phyloP scores from a whole-genome alignment of 2,888 invertebrate genomes.

The Agonopterix subpropinquella region DNA sequence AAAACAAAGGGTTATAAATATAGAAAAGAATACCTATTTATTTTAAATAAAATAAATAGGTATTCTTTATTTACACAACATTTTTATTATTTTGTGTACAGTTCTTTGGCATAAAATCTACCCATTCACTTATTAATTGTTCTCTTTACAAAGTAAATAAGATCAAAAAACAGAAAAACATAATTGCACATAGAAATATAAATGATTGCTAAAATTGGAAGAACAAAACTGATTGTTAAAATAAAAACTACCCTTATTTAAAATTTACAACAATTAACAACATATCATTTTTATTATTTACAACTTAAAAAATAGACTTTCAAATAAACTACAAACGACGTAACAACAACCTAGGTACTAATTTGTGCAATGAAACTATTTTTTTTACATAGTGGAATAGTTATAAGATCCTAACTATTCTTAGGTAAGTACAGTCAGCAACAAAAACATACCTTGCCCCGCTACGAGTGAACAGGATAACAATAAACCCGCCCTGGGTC shows the following conservation, averaged over 20 bases:
- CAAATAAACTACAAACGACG: slow-evolving; percentile 13
- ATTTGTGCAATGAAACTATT: slow-evolving; percentile 2
- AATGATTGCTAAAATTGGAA: slow-evolving; percentile 38
- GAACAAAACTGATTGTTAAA: slow-evolving; percentile 4
- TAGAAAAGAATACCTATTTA: no score
- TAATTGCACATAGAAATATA: slow-evolving; percentile 59
- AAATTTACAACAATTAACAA: slow-evolving; percentile 29
- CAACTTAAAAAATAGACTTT: slow-evolving; percentile 13
- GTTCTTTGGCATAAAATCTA: slow-evolving; percentile 68
- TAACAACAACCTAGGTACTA: slow-evolving; percentile 15
- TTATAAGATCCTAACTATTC: no score
- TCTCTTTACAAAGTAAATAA: slow-evolving; percentile 13
- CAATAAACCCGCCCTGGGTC: no score
- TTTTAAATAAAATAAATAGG: slow-evolving; percentile 38
- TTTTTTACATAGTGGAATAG: no score
- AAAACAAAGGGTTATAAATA: slow-evolving; percentile 20
- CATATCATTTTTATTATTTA: slow-evolving; percentile 17
- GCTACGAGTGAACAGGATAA: no score
- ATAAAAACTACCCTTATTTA: slow-evolving; percentile 26
- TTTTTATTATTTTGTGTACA: slow-evolving; percentile 50
- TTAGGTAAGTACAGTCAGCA: no score
- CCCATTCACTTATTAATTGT: slow-evolving; percentile 32
- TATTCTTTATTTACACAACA: slow-evolving; percentile 55
- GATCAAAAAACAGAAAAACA: slow-evolving; percentile 25
- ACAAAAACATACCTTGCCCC: no score